Percentiles rank a stretch among this genome's conserved stretches.
These are phyloP conservation scores for Littorina saxatilis DNA, from an alignment of 1,140 invertebrate species.

Conservation along the genomic window DNA sequence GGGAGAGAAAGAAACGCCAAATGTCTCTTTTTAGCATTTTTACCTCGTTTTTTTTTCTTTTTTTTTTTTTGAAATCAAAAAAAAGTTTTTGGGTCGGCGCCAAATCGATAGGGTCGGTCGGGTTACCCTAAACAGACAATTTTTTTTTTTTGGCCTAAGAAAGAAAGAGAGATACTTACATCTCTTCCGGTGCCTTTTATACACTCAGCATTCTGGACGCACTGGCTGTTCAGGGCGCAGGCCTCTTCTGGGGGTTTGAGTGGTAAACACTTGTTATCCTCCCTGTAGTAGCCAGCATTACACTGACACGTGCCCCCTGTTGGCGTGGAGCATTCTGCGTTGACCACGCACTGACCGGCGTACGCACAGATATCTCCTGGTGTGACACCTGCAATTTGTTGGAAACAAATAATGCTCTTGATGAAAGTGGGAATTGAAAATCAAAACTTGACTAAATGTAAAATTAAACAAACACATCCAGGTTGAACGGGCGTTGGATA, in stretches of 20 bases:
- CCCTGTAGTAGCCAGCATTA: slow-evolving; percentile 35
- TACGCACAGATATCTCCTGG: slow-evolving; percentile 23
- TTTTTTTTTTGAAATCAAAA: too few species aligned
- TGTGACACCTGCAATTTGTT: not conserved
- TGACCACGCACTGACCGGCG: slow-evolving; percentile 35
- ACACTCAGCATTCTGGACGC: slow-evolving; percentile 36
- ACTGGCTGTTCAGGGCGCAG: slow-evolving; percentile 34
- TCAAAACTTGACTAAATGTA: not conserved
- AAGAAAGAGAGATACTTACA: too few species aligned
- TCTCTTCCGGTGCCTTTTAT: not conserved
- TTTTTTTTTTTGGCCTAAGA: too few species aligned
- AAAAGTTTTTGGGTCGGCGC: too few species aligned
- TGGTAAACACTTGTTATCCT: slow-evolving; percentile 29
- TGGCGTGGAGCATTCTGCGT: slow-evolving; percentile 37
- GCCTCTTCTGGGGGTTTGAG: slow-evolving; percentile 29
- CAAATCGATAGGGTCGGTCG: too few species aligned
- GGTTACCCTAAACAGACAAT: too few species aligned
- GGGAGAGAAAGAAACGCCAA: too few species aligned
- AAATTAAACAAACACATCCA: too few species aligned
- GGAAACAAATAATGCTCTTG: not conserved
- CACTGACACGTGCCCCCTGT: slow-evolving; percentile 38
- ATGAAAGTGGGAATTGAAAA: not conserved
- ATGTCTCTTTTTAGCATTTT: too few species aligned
- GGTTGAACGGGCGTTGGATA: too few species aligned
- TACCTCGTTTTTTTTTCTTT: too few species aligned